Evolutionary conservation across 1,140 invertebrate species (phyloP), one percentile per base, ranked within the genome.

Genomic region (Drosophila arawakana): DNA sequence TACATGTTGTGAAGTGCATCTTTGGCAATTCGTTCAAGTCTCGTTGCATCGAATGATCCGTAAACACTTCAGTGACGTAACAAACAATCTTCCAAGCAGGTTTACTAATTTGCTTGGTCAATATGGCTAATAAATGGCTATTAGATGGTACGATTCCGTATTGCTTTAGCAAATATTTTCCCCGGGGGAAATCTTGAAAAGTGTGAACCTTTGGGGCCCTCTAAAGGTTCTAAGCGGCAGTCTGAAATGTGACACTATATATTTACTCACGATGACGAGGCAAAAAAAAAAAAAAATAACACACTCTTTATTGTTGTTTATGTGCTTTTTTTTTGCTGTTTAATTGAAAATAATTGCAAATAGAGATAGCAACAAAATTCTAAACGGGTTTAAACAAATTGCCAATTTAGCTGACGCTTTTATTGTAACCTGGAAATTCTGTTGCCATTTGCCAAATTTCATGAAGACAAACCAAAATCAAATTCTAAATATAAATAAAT

Each of bases 331-430:
- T 11, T 41, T 41, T 43, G n/a, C 39, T 11, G 76, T 63, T 89
- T 89, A 89, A 89, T 89, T 89, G 85, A 63, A 34, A 70, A 62
- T 89, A 89, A 89, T 89, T 89, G 75, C 75, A 21, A 66, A 66
- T 15, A 61, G 18, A 59, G n/a, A 59, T n/a, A 50, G 30, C 34
- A 37, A 62, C 6, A 66, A 72, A 47, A 61, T 11, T 76, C 69
- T 67, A 89, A 89, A 89, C 84, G 74, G 74, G 84, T 89, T 88
- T 89, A 61, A 65, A 71, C 54, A 70, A 73, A 43, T 49, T 69
- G 55, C 78, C 72, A 46, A 65, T 65, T 30, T 34, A 18, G 41
- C 81, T 67, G n/a, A 57, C 15, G 76, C 9, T 54, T 58, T 68
- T 61, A 44, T 66, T 61, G 44, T 75, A 80, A 30, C 70, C 71